Base-by-base conservation (phyloP, 2,113 vertebrate species). In the Hyperopisus bebe region DNA sequence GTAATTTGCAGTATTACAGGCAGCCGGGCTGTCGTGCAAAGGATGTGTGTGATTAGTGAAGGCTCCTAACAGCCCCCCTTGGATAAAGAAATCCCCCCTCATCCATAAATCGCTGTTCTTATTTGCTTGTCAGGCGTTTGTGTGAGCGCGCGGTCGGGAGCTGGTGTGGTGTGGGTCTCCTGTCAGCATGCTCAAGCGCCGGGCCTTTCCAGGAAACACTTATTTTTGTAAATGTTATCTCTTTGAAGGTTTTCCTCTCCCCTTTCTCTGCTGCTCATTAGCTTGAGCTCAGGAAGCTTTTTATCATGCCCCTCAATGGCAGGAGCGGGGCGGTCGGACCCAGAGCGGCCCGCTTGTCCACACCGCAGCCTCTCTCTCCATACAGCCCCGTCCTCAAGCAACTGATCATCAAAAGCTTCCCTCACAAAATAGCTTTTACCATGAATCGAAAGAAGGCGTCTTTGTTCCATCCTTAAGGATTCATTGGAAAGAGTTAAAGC, bases 221-320 rank as follows among this genome's bases (percentile, higher is more conserved):
- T 93, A 94, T 93, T 93, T 94, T 92, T 91, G 90, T 91, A 94
- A 95, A 94, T 94, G 93, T 94, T 94, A 94, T 95, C 92, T 94
- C 93, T 95, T 94, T 95, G 93, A 93, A 92, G 92, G 90, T 91
- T 84, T 50, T 94, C 47, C 88, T 35, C 46, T 77, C 50, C 51
- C 88, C 84, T 46, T 87, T 87, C 55, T 31, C 88, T 86, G 85
- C 89, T 92, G 92, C 94, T 95, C 94, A 94, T 95, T 95, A 96
- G 94, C 92, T 94, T 93, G 92, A 91, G 90, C 92, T 96, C 94
- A 94, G 95, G 95, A 96, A 95, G 94, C 95, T 94, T 95, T 96
- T 95, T 94, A 96, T 96, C 93, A 94, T 93, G 94, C 92, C 92
- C 92, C 92, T 94, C 94, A 95, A 94, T 94, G 93, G 93, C 92